A percentile compares a stretch with the other conserved stretches of the same genome.
Evolutionary conservation across 2,888 invertebrate species (phyloP).

Genomic region (Brassicogethes aeneus): DNA sequence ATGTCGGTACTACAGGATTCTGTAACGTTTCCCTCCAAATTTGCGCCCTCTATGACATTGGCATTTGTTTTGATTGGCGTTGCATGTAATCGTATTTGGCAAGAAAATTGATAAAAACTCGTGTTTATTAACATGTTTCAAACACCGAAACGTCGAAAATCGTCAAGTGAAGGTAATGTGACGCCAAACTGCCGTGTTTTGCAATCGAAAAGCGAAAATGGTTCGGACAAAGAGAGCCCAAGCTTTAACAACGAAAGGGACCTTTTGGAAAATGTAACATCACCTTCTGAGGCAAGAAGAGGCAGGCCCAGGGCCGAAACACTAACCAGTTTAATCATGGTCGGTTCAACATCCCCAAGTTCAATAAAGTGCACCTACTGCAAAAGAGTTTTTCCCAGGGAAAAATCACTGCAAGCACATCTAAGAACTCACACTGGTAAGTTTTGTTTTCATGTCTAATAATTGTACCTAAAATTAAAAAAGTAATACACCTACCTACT

Average conservation of each 20-base stretch:
- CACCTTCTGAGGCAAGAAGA: constrained; percentile 43
- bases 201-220: constrained; percentile 26
- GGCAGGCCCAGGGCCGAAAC: constrained; percentile 65
- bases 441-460: constrained; percentile 9
- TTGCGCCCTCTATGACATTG: not conserved
- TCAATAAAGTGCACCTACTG: constrained; percentile 64
- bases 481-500: no score
- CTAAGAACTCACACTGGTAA: constrained; percentile 55
- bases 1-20: not conserved
- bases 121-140: constrained; percentile 18
- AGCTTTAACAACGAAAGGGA: constrained; percentile 22
- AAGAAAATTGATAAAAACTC: not conserved
- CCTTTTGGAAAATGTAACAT: constrained; percentile 5
- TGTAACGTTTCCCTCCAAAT: not conserved
- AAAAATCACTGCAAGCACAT: constrained; percentile 66
- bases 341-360: constrained; percentile 59
- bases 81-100: not conserved
- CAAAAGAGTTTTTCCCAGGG: constrained; percentile 63
- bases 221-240: constrained; percentile 28
- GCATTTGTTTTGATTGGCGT: not conserved
- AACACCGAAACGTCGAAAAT: constrained; percentile 31
- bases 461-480: no score
- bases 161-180: constrained; percentile 21
- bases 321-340: constrained; percentile 56
- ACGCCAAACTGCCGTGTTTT: constrained; percentile 28